Evolutionary conservation across 2,797 vertebrate species (phyloP), one percentile per base, ranked within the genome.

Genomic region (Falco peregrinus): DNA sequence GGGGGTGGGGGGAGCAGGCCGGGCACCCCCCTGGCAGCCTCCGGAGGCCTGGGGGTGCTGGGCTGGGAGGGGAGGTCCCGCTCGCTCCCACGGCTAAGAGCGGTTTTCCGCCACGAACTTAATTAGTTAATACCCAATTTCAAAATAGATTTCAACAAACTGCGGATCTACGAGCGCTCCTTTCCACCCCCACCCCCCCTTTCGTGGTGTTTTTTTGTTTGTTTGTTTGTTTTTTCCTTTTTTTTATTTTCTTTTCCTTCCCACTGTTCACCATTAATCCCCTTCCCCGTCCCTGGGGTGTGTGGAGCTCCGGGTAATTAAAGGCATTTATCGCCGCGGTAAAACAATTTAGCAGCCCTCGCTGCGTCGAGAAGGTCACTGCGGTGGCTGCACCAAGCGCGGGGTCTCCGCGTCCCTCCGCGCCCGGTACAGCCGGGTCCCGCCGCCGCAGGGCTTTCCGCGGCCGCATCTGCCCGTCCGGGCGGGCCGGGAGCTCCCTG

Each of bases 331-430:
- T 94, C 88, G 90, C 87, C 31, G 11, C 61, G 85, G 81, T 92
- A 68, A 73, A 95, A 80, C 85, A 86, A 94, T 96, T 96, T 90
- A 94, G 93, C 90, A 86, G 73, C 92, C 82, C 74, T 89, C 25
- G 26, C 25, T 79, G 59, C 15, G 3, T 13, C 24, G 68, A 35
- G 93, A 93, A 95, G 89, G 84, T 96, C 90, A 84, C 79, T 73
- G 16, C 7, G 79, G 65, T 67, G 87, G 63, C 69, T 84, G 78
- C 60, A 17, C 19, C 57, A 11, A 14, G 53, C 24, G 68, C 64
- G 31, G 77, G 69, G 8, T 18, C 18, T 83, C 65, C 90, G 87
- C 84, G 25, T 48, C 84, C 53, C 41, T 54, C 56, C 48, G 60
- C 76, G 29, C 35, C 39, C 45, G 5, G 31, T 1, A 3, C 47